phyloP scores from a whole-genome alignment of 2,797 vertebrate genomes.

The Harpagifer antarcticus region DNA sequence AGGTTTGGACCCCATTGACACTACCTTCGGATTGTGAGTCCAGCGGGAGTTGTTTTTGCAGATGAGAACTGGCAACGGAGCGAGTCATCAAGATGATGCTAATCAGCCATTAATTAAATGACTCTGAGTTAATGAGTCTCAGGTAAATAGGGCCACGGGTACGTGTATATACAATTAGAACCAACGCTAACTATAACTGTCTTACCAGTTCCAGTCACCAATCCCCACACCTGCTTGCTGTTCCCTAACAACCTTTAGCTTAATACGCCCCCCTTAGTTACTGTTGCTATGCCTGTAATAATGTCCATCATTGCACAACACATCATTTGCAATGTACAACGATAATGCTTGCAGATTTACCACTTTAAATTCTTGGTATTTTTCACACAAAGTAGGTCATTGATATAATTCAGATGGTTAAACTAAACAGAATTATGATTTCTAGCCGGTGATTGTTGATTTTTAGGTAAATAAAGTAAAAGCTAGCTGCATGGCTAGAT shows the following conservation, averaged over 20 bases:
- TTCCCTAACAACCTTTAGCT: background rate
- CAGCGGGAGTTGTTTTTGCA: constrained; percentile 42
- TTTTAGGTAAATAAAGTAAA: no score
- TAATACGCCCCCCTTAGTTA: background rate
- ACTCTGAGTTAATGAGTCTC: background rate
- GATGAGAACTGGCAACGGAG: constrained; percentile 37
- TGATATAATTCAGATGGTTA: no score
- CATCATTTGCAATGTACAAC: background rate
- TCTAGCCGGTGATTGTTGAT: no score
- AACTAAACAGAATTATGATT: no score
- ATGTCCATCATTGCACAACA: background rate
- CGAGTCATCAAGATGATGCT: constrained; percentile 37
- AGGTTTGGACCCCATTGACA: constrained; percentile 38
- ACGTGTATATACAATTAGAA: background rate
- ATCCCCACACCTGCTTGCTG: constrained; percentile 8
- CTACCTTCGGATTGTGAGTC: constrained; percentile 6
- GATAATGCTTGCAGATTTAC: background rate
- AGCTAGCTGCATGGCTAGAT: no score
- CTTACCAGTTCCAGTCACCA: constrained; percentile 2
- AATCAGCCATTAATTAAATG: constrained; percentile 52
- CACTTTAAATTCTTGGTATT: background rate
- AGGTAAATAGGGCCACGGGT: constrained; percentile 5
- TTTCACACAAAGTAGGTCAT: background rate
- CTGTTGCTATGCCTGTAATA: background rate
- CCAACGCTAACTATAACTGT: background rate